Conservation (phyloP, 2,113 vertebrate genomes). For the Salvelinus sp. region DNA sequence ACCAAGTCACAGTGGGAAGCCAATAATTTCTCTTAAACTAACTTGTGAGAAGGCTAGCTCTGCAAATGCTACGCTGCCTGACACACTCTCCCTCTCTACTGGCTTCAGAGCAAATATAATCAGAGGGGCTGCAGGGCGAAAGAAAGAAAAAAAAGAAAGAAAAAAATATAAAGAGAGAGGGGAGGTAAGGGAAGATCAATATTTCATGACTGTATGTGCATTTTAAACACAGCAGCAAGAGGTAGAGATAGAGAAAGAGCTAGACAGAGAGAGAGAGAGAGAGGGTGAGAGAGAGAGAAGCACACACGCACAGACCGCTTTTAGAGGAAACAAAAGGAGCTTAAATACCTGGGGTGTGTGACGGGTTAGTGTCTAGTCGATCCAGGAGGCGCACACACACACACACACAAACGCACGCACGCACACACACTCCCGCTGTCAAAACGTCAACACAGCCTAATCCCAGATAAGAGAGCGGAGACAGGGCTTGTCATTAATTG, state of each 20-base stretch:
- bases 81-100: background rate
- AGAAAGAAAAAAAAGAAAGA: background rate
- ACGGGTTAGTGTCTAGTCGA: too few species aligned
- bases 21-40: constrained; percentile 2
- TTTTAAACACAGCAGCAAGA: too few species aligned
- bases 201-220: too few species aligned
- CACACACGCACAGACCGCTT: too few species aligned
- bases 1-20: background rate
- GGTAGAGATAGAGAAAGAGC: too few species aligned
- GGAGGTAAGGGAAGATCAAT: background rate
- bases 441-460: background rate
- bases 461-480: background rate
- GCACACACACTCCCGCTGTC: background rate
- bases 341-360: too few species aligned
- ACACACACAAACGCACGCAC: too few species aligned
- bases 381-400: background rate
- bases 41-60: background rate
- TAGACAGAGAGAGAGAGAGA: too few species aligned
- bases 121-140: background rate
- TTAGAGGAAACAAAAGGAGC: too few species aligned
- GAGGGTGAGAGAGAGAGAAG: too few species aligned
- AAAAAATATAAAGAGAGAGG: too few species aligned
- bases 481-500: background rate
- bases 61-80: background rate
- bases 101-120: background rate